Evolutionary conservation across 2,888 invertebrate species (phyloP), one percentile per base, ranked within the genome.

Genomic region (Diarsia dahlii): DNA sequence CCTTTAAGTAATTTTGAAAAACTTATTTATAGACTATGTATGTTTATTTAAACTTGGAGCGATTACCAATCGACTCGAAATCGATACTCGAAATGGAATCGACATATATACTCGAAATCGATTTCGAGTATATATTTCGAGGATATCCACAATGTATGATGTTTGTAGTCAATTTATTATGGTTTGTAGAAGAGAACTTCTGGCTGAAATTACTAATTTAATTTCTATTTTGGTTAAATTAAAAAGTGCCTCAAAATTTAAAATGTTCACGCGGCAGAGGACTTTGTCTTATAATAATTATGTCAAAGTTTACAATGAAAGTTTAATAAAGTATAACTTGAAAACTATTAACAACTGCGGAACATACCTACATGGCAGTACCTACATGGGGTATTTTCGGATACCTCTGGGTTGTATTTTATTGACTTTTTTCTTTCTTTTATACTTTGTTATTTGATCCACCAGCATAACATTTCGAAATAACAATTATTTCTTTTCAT

Each of bases 1-100:
- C 56, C 67, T 83, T 79, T 68, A 78, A 62, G 56, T 62, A 34
- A 34, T 67, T 69, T 82, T 58, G 18, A 39, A 50, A 76, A 78
- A 72, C 46, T 80, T 80, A 71, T 64, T 39, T 80, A 85, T 82
- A 69, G 10, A 12, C 45, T 28, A 28, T 54, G 34, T n/a, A 20
- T 10, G 39, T 73, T 13, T 71, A 5, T 52, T 15, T 78, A 54
- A 18, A 20, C 13, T 10, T 62, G 13, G 52, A 62, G n/a, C 23
- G 74, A 80, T 63, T 80, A 48, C 60, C 23, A 80, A 74, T 60
- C 46, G 23, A 39, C 28, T 28, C 28, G 28, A 28, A 28, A 28
- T 28, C 28, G n/a, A n/a, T n/a, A n/a, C n/a, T n/a, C n/a, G n/a
- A n/a, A n/a, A n/a, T n/a, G n/a, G n/a, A n/a, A n/a, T n/a, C n/a